Evolutionary conservation across 2,888 invertebrate genomes (phyloP).

Genomic region (Mythimna impura): DNA sequence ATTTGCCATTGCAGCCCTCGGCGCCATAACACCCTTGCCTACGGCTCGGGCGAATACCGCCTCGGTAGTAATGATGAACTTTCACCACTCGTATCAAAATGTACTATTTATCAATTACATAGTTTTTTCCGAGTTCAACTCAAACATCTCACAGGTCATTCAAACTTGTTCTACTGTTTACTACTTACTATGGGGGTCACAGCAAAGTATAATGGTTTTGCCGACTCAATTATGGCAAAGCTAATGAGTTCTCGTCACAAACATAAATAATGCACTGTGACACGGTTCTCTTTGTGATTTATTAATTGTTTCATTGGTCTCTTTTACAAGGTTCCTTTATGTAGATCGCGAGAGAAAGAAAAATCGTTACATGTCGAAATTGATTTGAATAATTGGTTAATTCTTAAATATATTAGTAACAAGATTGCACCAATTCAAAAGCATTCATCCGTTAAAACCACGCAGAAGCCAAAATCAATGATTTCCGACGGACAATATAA

Average conservation of each 20-base stretch:
- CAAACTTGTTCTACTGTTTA: slow-evolving; percentile 29
- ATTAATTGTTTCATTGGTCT: slow-evolving; percentile 25
- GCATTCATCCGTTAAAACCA: too few species aligned
- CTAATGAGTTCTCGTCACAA: slow-evolving; percentile 66
- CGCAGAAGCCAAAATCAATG: too few species aligned
- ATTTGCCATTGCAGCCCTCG: too few species aligned
- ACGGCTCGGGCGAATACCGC: too few species aligned
- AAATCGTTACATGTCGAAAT: neutral
- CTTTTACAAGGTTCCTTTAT: slow-evolving; percentile 29
- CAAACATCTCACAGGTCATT: neutral
- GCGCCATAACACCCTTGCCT: too few species aligned
- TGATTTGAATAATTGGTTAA: neutral
- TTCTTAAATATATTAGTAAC: neutral
- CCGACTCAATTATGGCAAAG: slow-evolving; percentile 57
- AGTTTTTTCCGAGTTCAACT: neutral
- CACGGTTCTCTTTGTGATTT: slow-evolving; percentile 41
- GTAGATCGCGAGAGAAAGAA: slow-evolving; percentile 17
- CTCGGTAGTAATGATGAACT: too few species aligned
- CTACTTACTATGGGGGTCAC: slow-evolving; percentile 30
- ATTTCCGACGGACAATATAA: too few species aligned
- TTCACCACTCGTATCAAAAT: too few species aligned
- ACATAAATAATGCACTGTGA: slow-evolving; percentile 59
- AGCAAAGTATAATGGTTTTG: slow-evolving; percentile 41
- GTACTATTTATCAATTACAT: too few species aligned
- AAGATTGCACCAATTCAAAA: neutral